Conservation (phyloP, 2,113 vertebrate genomes). For the Tachysurus fulvidraco region DNA sequence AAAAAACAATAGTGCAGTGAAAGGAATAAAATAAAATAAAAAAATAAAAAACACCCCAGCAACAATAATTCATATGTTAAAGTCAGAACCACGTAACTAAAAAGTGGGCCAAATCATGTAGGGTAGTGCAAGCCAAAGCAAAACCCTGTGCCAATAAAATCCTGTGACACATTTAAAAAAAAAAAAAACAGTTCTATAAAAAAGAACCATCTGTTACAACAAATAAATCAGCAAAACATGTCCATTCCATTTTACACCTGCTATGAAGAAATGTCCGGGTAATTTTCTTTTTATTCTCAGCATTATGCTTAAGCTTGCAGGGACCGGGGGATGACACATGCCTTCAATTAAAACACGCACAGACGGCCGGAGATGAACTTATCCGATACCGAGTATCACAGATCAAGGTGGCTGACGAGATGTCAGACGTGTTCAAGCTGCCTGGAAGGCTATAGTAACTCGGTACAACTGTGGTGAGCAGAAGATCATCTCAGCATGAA, state of each 20-base stretch:
- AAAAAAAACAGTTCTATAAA: neutral
- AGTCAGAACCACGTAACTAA: neutral
- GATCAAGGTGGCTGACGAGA: neutral
- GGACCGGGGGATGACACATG: neutral
- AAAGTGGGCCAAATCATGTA: conserved; percentile 9
- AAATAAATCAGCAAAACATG: neutral
- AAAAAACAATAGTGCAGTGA: conserved; percentile 11
- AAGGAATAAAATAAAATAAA: neutral
- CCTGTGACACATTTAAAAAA: neutral
- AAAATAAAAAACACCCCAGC: neutral
- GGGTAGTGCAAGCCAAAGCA: neutral
- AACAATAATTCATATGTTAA: neutral
- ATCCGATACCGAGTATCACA: neutral
- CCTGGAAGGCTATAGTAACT: too few species aligned
- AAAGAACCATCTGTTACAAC: neutral
- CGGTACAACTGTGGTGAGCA: too few species aligned
- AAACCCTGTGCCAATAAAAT: neutral
- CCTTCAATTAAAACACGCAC: neutral
- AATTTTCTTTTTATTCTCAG: neutral
- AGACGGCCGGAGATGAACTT: neutral
- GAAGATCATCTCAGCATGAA: too few species aligned
- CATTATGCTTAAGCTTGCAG: neutral
- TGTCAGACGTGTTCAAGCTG: too few species aligned
- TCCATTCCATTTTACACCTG: neutral
- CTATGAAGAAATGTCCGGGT: neutral